phyloP scores from a whole-genome alignment of 2,797 vertebrate genomes.

The Eleutherodactylus coqui region DNA sequence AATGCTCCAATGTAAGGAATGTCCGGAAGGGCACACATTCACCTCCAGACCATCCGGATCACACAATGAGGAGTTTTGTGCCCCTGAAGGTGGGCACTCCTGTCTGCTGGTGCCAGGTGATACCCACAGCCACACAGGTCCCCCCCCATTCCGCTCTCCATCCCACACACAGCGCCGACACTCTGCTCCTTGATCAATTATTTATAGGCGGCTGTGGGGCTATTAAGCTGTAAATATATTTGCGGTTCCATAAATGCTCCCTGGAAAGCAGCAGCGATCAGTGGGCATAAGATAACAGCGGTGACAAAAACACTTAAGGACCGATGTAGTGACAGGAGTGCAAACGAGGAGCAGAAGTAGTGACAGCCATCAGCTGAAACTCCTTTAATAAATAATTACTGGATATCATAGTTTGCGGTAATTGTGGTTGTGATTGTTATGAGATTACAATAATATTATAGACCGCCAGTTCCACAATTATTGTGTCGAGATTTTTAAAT shows the following conservation, averaged over 20 bases:
- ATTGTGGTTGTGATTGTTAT: neutral
- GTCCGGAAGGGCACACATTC: too few species aligned
- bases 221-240: slow-evolving; percentile 92
- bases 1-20: neutral
- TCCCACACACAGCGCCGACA: neutral
- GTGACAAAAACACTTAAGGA: slow-evolving; percentile 83
- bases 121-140: neutral
- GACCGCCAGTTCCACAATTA: too few species aligned
- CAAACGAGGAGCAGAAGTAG: neutral
- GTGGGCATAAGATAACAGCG: slow-evolving; percentile 68
- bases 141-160: neutral
- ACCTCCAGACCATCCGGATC: neutral
- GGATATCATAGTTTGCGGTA: neutral
- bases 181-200: slow-evolving; percentile 84
- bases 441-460: neutral
- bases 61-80: neutral
- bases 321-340: neutral
- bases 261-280: slow-evolving; percentile 89
- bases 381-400: neutral
- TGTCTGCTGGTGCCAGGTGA: neutral
- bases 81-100: neutral
- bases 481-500: too few species aligned
- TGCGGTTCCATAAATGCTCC: slow-evolving; percentile 84
- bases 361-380: neutral
- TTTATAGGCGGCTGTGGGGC: slow-evolving; percentile 80